Percentiles rank a stretch among this genome's conserved stretches.
phyloP scores from a whole-genome alignment of 2,113 vertebrate species.

The Hiodon tergisus region DNA sequence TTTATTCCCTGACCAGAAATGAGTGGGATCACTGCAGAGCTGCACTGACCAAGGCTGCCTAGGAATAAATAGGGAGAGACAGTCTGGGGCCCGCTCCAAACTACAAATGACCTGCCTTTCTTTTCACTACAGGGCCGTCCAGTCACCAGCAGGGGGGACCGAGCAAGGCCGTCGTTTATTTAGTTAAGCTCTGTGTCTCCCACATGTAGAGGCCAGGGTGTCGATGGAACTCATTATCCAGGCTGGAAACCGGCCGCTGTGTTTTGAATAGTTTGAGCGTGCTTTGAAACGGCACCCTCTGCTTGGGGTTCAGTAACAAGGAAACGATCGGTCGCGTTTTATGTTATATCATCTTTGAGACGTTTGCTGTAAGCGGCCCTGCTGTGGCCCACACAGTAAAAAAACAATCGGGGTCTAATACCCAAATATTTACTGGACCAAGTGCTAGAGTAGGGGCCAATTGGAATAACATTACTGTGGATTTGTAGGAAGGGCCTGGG shows the following conservation, averaged over 20 bases:
- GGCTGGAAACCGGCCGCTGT: conserved; percentile 35
- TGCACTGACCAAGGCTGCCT: neutral
- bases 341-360: conserved; percentile 40
- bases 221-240: conserved; percentile 53
- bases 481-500: conserved; percentile 25
- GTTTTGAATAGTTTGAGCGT: conserved; percentile 53
- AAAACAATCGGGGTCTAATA: conserved; percentile 41
- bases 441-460: conserved; percentile 20
- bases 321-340: conserved; percentile 36
- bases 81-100: neutral
- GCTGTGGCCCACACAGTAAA: conserved; percentile 28
- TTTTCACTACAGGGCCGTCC: conserved; percentile 36
- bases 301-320: conserved; percentile 33
- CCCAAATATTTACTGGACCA: conserved; percentile 44
- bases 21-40: neutral
- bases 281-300: conserved; percentile 46
- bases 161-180: conserved; percentile 55
- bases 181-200: conserved; percentile 52
- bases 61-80: neutral
- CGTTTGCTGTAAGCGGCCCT: conserved; percentile 12
- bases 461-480: conserved; percentile 33
- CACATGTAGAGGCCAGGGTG: conserved; percentile 38
- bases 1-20: neutral
- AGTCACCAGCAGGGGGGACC: conserved; percentile 44
- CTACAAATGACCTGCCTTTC: neutral